Conservation (phyloP, 2,888 invertebrate species). For the Apodemia mormo region DNA sequence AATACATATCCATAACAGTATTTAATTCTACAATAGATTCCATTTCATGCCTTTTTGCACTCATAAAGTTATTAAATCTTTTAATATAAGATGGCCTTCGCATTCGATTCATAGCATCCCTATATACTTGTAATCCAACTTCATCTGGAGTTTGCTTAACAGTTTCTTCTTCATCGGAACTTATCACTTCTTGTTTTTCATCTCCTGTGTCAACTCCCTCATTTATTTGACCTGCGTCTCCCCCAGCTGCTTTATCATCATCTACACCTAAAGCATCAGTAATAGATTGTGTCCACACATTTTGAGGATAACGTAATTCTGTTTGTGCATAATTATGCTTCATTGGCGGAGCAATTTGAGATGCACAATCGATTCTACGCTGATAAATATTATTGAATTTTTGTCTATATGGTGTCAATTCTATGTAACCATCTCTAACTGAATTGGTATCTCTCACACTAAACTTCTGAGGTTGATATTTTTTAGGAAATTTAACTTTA, state of each 20-base stretch:
- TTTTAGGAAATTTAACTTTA: conserved; percentile 83
- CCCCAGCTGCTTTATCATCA: conserved; percentile 51
- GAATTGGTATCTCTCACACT: conserved; percentile 77
- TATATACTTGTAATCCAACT: conserved; percentile 55
- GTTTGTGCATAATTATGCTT: conserved; percentile 84
- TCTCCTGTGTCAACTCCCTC: conserved; percentile 30
- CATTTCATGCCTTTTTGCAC: conserved; percentile 51
- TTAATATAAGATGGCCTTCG: conserved; percentile 66
- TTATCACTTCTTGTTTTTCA: conserved; percentile 37
- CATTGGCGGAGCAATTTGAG: conserved; percentile 81
- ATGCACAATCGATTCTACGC: conserved; percentile 78
- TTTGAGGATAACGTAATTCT: conserved; percentile 84
- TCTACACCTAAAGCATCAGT: conserved; percentile 58
- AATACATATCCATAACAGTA: conserved; percentile 82
- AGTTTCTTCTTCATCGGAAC: conserved; percentile 44
- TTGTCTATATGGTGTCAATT: conserved; percentile 81
- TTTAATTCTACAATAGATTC: conserved; percentile 67
- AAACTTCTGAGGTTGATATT: conserved; percentile 70
- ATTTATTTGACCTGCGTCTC: conserved; percentile 47
- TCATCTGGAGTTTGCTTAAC: conserved; percentile 52
- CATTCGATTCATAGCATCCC: conserved; percentile 55
- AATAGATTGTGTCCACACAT: conserved; percentile 86
- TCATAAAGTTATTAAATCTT: conserved; percentile 56
- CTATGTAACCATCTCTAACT: conserved; percentile 86
- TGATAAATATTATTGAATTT: conserved; percentile 80